Evolutionary conservation across 1,140 invertebrate genomes (phyloP), one percentile per base, ranked within the genome.

Genomic region (Zaprionus ornatus): DNA sequence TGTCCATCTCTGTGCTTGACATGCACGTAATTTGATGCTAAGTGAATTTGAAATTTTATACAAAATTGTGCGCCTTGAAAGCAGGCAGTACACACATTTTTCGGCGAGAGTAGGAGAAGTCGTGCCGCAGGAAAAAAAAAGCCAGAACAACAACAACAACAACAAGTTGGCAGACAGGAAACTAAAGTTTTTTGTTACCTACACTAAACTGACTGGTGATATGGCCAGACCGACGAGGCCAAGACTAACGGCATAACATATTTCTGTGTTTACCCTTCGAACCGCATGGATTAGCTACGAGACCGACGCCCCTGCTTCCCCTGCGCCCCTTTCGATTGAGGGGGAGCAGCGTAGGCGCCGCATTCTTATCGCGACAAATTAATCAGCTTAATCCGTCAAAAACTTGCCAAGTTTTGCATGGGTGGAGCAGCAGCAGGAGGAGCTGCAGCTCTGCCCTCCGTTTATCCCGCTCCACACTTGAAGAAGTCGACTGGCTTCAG

Each of bases 311-410:
- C 15, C 23, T 17, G 45, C 19, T 42, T 2, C 62, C 27, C 60
- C 25, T 9, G 29, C 13, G 13, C 2, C 32, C 45, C 21, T 9
- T 25, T 37, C 17, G 13, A 40, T 4, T 21, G 42, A 7, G 40
- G 54, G 25, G 40, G 15, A 52, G 23, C 55, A 57, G 67, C 60
- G 82, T 78, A 52, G 78, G 67, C 78, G 79, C 81, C 81, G 85
- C 81, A 81, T 74, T 81, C 86, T 88, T 88, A 88, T 88, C 84
- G 75, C 77, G 72, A 65, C 81, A 90, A 90, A 88, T 88, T 88
- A 88, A 88, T 88, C 85, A 90, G 85, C 85, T 88, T 88, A 88
- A 88, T 88, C 85, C 85, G 85, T 90, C 86, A 78, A 88, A 84
- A 88, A 90, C 77, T 88, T 90, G 84, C 60, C 74, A 80, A 78